A percentile compares a stretch with the other conserved stretches of the same genome.
phyloP scores from a whole-genome alignment of 2,113 vertebrate genomes.

The Cricetomys ansorgei region DNA sequence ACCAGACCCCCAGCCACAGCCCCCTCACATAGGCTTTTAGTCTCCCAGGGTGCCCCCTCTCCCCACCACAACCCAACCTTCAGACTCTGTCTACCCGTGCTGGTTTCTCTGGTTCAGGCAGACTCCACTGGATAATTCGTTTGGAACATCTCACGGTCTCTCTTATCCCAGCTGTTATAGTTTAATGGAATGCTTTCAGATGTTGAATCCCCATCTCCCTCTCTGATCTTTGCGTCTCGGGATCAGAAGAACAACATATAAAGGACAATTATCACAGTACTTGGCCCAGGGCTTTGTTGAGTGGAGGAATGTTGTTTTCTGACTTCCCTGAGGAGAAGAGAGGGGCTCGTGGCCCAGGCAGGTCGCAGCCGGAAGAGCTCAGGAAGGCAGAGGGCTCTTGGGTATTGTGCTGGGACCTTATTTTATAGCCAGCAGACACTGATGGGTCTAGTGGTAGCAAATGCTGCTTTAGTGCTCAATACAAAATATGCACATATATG shows the following conservation, averaged over 20 bases:
- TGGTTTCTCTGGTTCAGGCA: neutral
- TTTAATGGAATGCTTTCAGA: neutral
- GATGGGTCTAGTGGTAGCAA: conserved; percentile 12
- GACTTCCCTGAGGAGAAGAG: neutral
- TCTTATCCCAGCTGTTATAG: neutral
- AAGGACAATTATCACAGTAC: neutral
- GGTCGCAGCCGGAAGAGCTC: neutral
- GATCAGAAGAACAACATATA: neutral
- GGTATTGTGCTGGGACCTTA: neutral
- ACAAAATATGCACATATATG: no score
- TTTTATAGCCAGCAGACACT: neutral
- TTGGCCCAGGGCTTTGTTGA: neutral
- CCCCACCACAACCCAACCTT: neutral
- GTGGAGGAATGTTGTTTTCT: neutral
- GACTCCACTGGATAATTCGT: neutral
- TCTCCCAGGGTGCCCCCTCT: neutral
- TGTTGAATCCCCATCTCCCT: neutral
- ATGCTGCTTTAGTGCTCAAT: neutral
- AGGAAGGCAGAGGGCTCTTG: neutral
- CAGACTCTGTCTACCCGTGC: neutral
- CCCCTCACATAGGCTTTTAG: no score
- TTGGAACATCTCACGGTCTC: neutral
- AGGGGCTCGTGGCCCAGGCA: neutral
- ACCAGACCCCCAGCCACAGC: neutral
- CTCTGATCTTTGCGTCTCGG: neutral